Percentiles rank a stretch among this genome's conserved stretches.
Conservation (phyloP, 2,113 vertebrate species). For the Alligator mississippiensis region DNA sequence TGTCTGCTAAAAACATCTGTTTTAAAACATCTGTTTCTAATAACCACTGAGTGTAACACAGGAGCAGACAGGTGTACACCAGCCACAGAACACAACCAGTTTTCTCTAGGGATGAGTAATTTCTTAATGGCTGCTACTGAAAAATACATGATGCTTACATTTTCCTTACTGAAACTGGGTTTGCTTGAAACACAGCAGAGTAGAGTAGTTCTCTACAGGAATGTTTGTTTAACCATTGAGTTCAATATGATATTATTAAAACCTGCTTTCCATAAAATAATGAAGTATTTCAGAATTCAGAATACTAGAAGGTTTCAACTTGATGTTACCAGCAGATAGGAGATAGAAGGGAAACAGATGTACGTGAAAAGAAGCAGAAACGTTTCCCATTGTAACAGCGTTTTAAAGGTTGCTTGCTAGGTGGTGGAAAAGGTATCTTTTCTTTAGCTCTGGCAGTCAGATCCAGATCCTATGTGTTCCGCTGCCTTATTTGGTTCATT, state of each 20-base stretch:
- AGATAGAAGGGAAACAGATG: neutral
- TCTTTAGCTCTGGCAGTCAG: neutral
- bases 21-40: constrained; percentile 51
- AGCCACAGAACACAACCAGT: neutral
- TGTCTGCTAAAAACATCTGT: constrained; percentile 50
- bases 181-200: neutral
- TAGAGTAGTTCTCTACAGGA: neutral
- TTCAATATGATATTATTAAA: constrained; percentile 12
- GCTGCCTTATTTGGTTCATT: neutral
- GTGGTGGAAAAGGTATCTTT: neutral
- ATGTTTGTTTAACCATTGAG: constrained; percentile 16
- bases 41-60: neutral
- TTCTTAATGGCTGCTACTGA: constrained; percentile 10
- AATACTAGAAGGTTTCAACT: neutral
- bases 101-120: constrained; percentile 14
- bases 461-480: neutral
- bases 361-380: rapidly evolving
- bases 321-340: neutral
- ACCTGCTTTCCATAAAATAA: constrained; percentile 5
- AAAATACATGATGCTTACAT: neutral
- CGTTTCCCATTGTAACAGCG: rapidly evolving
- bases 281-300: constrained; percentile 9
- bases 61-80: constrained; percentile 22
- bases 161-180: neutral
- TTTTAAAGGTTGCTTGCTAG: neutral